Percentiles rank a stretch among this genome's conserved stretches.
These are phyloP conservation scores for Pangasius mekongensis DNA, from an alignment of 2,797 vertebrate genomes.

Conservation along the genomic window DNA sequence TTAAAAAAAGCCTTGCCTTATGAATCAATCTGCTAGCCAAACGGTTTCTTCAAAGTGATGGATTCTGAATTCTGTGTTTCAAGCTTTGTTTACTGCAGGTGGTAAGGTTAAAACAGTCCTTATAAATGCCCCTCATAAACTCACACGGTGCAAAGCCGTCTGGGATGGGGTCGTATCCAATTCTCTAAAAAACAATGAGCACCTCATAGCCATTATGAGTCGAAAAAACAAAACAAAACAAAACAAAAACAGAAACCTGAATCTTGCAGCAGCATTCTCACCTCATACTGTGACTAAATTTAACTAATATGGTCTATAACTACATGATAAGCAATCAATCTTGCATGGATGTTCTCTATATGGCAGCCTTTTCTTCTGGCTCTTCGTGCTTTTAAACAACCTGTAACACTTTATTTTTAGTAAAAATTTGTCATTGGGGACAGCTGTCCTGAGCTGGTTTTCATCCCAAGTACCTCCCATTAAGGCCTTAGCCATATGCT, in stretches of 20 bases:
- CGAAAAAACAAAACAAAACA: background rate
- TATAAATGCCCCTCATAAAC: background rate
- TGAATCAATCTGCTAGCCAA: background rate
- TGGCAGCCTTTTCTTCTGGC: constrained; percentile 44
- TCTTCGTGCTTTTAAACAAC: constrained; percentile 34
- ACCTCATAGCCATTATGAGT: constrained; percentile 6
- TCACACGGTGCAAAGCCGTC: constrained; percentile 5
- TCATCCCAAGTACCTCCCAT: constrained; percentile 52
- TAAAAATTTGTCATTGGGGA: constrained; percentile 29
- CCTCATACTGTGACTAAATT: background rate
- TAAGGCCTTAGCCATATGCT: constrained; percentile 58
- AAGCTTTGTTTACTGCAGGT: constrained; percentile 23
- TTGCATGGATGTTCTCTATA: constrained; percentile 38
- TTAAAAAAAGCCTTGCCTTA: background rate
- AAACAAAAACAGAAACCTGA: background rate
- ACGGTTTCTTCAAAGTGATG: background rate
- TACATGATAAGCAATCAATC: constrained; percentile 61
- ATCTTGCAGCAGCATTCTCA: background rate
- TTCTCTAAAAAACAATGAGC: constrained; percentile 18
- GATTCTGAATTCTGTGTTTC: constrained; percentile 5
- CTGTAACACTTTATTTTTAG: constrained; percentile 39
- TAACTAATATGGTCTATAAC: constrained; percentile 42
- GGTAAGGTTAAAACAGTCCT: constrained; percentile 22
- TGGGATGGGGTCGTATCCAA: constrained; percentile 20
- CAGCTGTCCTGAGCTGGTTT: constrained; percentile 59